A percentile compares a stretch with the other conserved stretches of the same genome.
phyloP scores from a whole-genome alignment of 1,140 invertebrate genomes.

The Drosophila tani region DNA sequence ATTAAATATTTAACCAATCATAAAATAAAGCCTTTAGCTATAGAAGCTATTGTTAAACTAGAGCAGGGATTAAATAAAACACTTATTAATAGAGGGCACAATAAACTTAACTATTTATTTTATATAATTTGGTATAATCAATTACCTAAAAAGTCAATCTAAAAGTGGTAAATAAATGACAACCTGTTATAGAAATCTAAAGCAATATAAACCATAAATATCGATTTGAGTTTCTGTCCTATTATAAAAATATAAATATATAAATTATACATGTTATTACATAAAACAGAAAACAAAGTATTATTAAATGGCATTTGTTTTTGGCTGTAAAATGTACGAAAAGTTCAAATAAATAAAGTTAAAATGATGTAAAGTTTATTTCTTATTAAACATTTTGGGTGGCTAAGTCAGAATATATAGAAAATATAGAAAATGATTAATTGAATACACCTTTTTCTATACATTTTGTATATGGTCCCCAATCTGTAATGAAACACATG shows the following conservation, averaged over 20 bases:
- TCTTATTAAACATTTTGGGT: too few species aligned
- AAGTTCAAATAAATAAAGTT: not conserved
- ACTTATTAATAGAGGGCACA: conserved; percentile 6
- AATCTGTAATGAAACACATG: too few species aligned
- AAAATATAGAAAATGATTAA: too few species aligned
- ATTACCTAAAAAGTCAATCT: not conserved
- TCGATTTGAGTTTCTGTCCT: not conserved
- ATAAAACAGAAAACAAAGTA: not conserved
- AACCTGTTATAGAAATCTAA: not conserved
- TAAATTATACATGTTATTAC: too few species aligned
- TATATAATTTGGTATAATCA: not conserved
- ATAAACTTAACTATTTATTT: not conserved
- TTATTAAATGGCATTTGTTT: not conserved
- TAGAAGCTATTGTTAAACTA: not conserved
- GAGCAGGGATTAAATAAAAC: conserved; percentile 4
- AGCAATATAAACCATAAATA: not conserved
- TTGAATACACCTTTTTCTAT: too few species aligned
- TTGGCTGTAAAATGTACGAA: not conserved
- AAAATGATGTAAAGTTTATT: too few species aligned
- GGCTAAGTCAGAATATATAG: too few species aligned
- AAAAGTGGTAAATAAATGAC: not conserved
- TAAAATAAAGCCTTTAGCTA: not conserved
- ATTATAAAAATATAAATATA: not conserved
- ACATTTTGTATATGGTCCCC: too few species aligned
- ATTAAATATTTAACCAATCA: not conserved